Conservation (phyloP, 2,113 vertebrate species). For the Brienomyrus longianalis region DNA sequence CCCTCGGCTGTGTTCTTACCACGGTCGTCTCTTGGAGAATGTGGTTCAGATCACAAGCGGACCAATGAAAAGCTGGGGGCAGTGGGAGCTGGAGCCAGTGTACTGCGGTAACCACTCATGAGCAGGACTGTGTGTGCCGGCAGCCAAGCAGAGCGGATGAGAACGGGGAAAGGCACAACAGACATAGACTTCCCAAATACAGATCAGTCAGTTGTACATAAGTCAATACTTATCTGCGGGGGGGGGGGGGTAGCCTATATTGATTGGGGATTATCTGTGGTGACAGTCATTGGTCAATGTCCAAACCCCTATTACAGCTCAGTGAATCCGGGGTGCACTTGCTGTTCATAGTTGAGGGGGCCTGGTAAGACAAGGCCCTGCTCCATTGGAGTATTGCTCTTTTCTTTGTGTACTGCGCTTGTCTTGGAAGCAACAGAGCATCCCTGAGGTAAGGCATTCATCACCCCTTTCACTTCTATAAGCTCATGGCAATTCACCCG, state of each 20-base stretch:
- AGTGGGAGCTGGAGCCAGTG: neutral
- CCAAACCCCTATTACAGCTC: neutral
- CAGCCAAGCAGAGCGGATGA: neutral
- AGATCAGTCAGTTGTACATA: conserved; percentile 48
- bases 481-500: neutral
- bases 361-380: neutral
- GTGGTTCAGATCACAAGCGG: neutral
- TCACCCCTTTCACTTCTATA: neutral
- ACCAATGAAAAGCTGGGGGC: neutral
- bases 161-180: neutral
- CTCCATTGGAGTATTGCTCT: neutral
- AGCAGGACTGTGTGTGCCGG: neutral
- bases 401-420: neutral
- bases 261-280: neutral
- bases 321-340: neutral
- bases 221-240: conserved; percentile 36
- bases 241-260: neutral
- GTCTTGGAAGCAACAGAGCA: neutral
- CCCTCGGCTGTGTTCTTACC: neutral
- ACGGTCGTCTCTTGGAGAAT: neutral
- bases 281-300: neutral
- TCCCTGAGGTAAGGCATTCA: neutral
- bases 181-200: conserved; percentile 28
- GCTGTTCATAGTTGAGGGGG: neutral
- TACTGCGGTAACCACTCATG: neutral